Evolutionary conservation across 2,888 invertebrate species (phyloP).

Genomic region (Choristoneura rosaceana): DNA sequence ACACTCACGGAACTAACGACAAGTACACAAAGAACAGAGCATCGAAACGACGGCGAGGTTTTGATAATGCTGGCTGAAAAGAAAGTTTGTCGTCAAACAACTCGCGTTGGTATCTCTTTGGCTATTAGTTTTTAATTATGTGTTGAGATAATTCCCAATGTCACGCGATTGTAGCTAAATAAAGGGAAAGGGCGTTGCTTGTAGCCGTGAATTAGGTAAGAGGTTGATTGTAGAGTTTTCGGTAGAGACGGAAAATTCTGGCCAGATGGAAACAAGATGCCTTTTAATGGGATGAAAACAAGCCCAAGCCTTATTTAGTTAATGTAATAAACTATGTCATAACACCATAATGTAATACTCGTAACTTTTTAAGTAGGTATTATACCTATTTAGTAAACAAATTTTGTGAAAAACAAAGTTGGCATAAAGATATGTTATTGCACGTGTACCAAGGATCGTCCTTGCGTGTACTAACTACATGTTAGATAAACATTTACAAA

Average conservation of each 20-base stretch:
- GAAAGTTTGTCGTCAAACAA: slow-evolving; percentile 16
- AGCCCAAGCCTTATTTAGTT: neutral
- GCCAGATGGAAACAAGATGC: neutral
- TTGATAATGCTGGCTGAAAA: neutral
- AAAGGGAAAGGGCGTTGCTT: neutral
- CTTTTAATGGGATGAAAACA: neutral
- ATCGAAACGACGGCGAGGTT: neutral
- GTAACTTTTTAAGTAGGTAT: too few species aligned
- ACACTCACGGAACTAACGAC: neutral
- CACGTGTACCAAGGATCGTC: too few species aligned
- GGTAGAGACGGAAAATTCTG: neutral
- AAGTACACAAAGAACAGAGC: slow-evolving; percentile 6
- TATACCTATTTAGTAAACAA: too few species aligned
- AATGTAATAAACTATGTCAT: too few species aligned
- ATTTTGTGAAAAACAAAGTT: too few species aligned
- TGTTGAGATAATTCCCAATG: slow-evolving; percentile 18
- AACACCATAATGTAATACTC: too few species aligned
- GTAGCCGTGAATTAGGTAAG: neutral
- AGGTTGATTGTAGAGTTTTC: neutral
- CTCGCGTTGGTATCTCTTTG: slow-evolving; percentile 24
- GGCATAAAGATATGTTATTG: too few species aligned
- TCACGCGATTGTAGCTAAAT: neutral
- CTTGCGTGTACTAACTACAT: too few species aligned
- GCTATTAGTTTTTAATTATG: slow-evolving; percentile 29
- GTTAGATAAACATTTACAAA: too few species aligned